Percentiles rank a stretch among this genome's conserved stretches.
phyloP scores from a whole-genome alignment of 2,113 vertebrate genomes.

The Limanda limanda region DNA sequence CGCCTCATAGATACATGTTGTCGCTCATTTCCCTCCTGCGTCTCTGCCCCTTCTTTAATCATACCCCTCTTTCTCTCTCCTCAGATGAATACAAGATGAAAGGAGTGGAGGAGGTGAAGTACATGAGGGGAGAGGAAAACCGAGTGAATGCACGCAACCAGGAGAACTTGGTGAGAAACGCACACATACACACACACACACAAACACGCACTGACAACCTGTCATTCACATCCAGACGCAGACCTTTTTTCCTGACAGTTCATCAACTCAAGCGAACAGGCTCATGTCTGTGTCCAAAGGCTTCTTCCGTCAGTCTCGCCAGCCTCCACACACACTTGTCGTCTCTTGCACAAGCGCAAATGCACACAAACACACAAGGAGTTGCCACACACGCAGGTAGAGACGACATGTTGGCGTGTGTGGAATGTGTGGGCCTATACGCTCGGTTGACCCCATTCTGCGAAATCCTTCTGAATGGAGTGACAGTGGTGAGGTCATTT shows the following conservation, averaged over 20 bases:
- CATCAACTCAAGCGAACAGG: conserved; percentile 49
- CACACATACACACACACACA: not conserved
- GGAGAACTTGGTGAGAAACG: conserved; percentile 83
- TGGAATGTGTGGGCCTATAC: conserved; percentile 49
- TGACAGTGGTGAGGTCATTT: not conserved
- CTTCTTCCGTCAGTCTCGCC: conserved; percentile 21
- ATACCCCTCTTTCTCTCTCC: conserved; percentile 25
- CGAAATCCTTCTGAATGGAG: conserved; percentile 1
- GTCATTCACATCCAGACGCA: conserved; percentile 49
- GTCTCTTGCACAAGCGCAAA: conserved; percentile 26
- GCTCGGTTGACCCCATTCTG: conserved; percentile 5
- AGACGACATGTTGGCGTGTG: conserved; percentile 45
- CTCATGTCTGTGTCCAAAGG: conserved; percentile 48
- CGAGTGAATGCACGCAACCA: conserved; percentile 83
- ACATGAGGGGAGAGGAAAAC: conserved; percentile 85
- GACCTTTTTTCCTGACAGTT: conserved; percentile 57
- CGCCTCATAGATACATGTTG: conserved; percentile 15
- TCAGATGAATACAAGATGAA: conserved; percentile 98
- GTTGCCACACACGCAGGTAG: conserved; percentile 50
- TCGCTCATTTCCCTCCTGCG: conserved; percentile 18
- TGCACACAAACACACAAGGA: conserved; percentile 34
- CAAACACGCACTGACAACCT: conserved; percentile 43
- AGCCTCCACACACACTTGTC: conserved; percentile 23
- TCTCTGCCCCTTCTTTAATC: conserved; percentile 38
- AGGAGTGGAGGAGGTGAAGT: conserved; percentile 95